Evolutionary conservation across 1,140 invertebrate genomes (phyloP).

Genomic region (Euura saliciscinereae): DNA sequence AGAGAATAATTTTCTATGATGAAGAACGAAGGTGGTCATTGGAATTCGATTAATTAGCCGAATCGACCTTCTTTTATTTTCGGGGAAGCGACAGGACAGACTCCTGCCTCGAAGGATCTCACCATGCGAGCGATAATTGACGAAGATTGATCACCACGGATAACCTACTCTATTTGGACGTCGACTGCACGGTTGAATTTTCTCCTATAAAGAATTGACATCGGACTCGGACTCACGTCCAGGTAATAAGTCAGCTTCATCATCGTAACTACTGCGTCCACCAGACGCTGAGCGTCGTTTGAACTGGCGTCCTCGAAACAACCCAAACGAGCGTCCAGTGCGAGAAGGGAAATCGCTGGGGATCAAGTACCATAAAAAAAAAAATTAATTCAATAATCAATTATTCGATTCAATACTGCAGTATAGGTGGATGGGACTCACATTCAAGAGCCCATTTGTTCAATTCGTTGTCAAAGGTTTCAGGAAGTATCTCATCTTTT

Average conservation of each 20-base stretch:
- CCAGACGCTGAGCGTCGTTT: constrained; percentile 61
- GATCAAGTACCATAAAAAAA: background rate
- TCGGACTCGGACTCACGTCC: background rate
- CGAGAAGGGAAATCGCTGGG: constrained; percentile 68
- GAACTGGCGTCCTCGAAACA: constrained; percentile 68
- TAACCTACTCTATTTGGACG: background rate
- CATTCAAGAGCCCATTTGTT: constrained; percentile 69
- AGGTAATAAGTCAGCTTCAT: background rate
- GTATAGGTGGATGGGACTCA: background rate
- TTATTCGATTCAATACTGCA: no score
- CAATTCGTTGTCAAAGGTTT: constrained; percentile 62
- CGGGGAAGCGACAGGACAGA: no score
- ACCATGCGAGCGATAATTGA: no score
- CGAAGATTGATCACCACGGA: no score
- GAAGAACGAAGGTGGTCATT: no score
- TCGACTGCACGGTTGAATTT: background rate
- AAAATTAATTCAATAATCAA: background rate
- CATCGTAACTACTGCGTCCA: background rate
- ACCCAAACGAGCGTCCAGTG: constrained; percentile 70
- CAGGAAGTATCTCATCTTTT: constrained; percentile 45
- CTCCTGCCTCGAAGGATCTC: no score
- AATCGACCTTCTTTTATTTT: no score
- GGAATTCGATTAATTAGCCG: no score
- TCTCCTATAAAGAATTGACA: background rate
- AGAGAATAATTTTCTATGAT: no score